These are phyloP conservation scores for Metellina segmentata DNA, from an alignment of 2,888 invertebrate genomes.

Conservation along the genomic window DNA sequence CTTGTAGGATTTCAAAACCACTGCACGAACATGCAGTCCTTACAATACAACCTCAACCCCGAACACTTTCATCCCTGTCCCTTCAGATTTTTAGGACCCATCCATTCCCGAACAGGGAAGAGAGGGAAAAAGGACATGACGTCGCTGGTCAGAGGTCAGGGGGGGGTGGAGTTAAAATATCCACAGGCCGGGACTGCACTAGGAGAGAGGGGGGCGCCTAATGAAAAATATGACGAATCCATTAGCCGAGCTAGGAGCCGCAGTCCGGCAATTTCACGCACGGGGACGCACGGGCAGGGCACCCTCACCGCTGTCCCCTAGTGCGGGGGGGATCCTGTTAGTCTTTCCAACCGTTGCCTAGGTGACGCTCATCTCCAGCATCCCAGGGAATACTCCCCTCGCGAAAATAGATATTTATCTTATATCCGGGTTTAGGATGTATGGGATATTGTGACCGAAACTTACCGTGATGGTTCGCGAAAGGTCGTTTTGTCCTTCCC, in stretches of 20 bases:
- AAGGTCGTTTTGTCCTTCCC: conserved; percentile 27
- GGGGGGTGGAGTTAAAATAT: background rate
- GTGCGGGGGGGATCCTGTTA: conserved; percentile 66
- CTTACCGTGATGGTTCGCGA: conserved; percentile 49
- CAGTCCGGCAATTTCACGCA: conserved; percentile 75
- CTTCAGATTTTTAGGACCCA: background rate
- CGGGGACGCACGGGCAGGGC: conserved; percentile 40
- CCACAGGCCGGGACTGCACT: conserved; percentile 2
- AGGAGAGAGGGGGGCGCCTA: conserved; percentile 33
- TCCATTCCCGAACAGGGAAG: conserved; percentile 34
- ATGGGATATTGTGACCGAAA: conserved; percentile 60
- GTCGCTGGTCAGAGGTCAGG: conserved; percentile 69
- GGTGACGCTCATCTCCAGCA: conserved; percentile 54
- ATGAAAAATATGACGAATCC: conserved; percentile 77
- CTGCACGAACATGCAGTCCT: too few relatives aligned
- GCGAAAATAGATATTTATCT: conserved; percentile 72
- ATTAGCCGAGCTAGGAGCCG: conserved; percentile 63
- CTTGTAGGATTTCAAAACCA: background rate
- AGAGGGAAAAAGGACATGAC: conserved; percentile 67
- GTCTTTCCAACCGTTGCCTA: conserved; percentile 71
- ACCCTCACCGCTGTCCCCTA: conserved; percentile 11
- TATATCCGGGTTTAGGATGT: conserved; percentile 62
- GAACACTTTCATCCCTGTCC: background rate
- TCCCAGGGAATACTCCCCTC: conserved; percentile 41
- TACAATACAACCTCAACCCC: too few relatives aligned